A percentile compares a stretch with the other conserved stretches of the same genome.
These are phyloP conservation scores for Campylomormyrus numenius DNA, from an alignment of 2,113 vertebrate species.

Conservation along the genomic window DNA sequence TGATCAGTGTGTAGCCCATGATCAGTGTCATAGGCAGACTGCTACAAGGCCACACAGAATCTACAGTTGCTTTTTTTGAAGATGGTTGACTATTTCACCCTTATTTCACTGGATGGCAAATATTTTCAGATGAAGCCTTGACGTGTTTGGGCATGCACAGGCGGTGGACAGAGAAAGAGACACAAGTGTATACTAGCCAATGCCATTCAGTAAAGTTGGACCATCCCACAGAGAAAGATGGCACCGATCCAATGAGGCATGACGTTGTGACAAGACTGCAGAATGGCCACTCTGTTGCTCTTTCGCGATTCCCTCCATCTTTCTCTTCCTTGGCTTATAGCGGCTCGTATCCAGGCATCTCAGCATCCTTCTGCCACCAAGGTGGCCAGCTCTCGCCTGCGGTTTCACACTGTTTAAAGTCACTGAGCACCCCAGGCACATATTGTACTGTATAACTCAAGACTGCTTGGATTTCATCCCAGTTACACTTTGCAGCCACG, in stretches of 20 bases:
- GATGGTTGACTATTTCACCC: not conserved
- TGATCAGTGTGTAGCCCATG: not conserved
- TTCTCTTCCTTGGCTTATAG: not conserved
- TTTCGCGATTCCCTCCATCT: not conserved
- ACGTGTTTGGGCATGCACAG: not conserved
- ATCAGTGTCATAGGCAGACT: not conserved
- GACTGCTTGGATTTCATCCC: not conserved
- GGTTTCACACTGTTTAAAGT: not conserved
- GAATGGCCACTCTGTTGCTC: not conserved
- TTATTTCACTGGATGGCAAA: not conserved
- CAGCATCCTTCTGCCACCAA: not conserved
- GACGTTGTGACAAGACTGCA: not conserved
- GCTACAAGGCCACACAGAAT: not conserved
- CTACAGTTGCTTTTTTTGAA: not conserved
- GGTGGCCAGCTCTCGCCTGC: not conserved
- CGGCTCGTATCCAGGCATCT: not conserved
- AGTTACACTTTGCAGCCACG: not conserved
- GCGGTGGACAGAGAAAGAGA: not conserved
- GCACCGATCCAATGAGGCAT: not conserved
- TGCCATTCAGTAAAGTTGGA: not conserved
- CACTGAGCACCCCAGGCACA: not conserved
- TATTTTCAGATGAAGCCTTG: not conserved
- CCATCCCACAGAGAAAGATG: not conserved
- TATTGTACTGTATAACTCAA: not conserved
- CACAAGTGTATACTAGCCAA: not conserved